Evolutionary conservation across 1,140 invertebrate genomes (phyloP).

Genomic region (Drosophila suzukii): DNA sequence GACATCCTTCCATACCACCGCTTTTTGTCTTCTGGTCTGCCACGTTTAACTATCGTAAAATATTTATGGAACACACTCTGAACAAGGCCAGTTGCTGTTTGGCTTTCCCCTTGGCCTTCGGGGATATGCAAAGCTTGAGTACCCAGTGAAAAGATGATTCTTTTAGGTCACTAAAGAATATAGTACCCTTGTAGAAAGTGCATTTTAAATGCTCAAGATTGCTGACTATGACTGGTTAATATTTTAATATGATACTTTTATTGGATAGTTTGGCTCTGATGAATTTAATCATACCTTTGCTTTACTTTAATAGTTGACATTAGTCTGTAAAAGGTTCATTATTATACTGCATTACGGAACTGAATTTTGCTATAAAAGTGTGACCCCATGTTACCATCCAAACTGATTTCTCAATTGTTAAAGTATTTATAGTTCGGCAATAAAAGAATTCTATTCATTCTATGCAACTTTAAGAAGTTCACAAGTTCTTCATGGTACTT

Average conservation of each 20-base stretch:
- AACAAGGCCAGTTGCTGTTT: constrained; percentile 28
- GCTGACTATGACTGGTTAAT: too few species aligned
- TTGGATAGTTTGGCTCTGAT: background rate
- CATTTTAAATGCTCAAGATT: background rate
- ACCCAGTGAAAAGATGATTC: constrained; percentile 4
- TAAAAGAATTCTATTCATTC: too few species aligned
- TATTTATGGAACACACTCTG: constrained; percentile 47
- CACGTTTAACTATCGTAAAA: constrained; percentile 54
- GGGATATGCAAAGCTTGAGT: constrained; percentile 21
- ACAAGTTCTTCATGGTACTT: too few species aligned
- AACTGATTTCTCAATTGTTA: too few species aligned
- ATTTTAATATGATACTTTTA: background rate
- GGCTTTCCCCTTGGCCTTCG: constrained; percentile 15
- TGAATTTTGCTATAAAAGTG: too few species aligned
- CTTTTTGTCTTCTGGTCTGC: constrained; percentile 31
- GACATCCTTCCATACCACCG: background rate
- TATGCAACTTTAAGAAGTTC: too few species aligned
- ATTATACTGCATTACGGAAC: too few species aligned
- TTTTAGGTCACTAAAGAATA: background rate
- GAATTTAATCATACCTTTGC: too few species aligned
- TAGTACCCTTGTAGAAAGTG: background rate
- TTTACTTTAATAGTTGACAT: too few species aligned
- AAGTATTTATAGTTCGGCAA: too few species aligned
- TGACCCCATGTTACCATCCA: too few species aligned
- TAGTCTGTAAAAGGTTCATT: too few species aligned